Base-by-base conservation (phyloP, 2,888 invertebrate genomes). In the Fragum whitleyi region DNA sequence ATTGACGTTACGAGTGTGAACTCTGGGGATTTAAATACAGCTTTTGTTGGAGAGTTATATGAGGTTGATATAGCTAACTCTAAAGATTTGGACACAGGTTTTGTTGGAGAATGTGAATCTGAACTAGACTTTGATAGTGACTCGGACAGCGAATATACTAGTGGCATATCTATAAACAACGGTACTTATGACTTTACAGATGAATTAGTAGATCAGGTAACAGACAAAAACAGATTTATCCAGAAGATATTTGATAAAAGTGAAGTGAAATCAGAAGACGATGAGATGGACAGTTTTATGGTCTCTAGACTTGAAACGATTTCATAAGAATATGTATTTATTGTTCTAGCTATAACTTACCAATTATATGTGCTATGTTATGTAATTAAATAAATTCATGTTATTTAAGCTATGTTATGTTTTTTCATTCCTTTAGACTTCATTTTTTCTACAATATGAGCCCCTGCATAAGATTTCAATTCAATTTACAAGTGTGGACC, bases 1-100 rank as follows among this genome's bases (percentile, higher is more conserved):
- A 79, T 79, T 67, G 79, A 79, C 29, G 75, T 79, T 51, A 79
- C 75, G 55, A 79, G 79, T 72, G 67, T 75, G n/a, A 57, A 55
- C 26, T 79, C 79, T 32, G 51, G 47, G 16, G 79, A 75, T 61
- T 53, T 79, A 36, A 75, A 79, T 39, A 59, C 71, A 23, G 75
- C 79, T 36, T 79, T 79, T 72, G 71, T 79, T 1, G 68, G 28
- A n/a, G 68, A 68, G 26, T 36, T 26, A 29, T 5, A 5, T 28
- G 28, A 16, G 16, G 75, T 79, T 47, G 75, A 71, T 42, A 79
- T 71, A 67, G 67, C 71, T 6, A 55, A 53, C 14, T 79, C 75
- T 23, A 32, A 29, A 21, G 79, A 75, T 59, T 57, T 79, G 29
- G 70, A 79, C 39, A 57, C 67, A 26, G 71, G 75, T 32, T 79